These are phyloP conservation scores for Eriosoma lanigerum DNA, from an alignment of 1,140 invertebrate genomes.

Conservation along the genomic window DNA sequence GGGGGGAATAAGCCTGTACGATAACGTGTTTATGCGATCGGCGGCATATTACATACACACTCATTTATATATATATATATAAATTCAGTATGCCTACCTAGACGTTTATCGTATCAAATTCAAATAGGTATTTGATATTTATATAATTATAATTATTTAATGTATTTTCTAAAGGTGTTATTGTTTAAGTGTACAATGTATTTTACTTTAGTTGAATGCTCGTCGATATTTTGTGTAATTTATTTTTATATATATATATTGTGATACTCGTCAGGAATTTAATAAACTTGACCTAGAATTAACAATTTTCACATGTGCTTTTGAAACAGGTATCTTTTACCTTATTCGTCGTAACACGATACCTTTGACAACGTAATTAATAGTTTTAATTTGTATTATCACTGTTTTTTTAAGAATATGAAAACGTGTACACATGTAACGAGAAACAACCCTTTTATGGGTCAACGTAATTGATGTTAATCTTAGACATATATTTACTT, in stretches of 20 bases:
- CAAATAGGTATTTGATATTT: no score
- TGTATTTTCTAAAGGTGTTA: no score
- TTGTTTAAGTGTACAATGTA: no score
- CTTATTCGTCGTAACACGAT: background rate
- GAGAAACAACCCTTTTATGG: background rate
- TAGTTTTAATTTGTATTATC: no score
- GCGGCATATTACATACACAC: background rate
- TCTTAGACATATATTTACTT: background rate
- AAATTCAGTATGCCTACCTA: no score
- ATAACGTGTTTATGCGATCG: constrained; percentile 11
- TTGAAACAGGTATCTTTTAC: background rate
- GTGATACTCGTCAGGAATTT: constrained; percentile 2
- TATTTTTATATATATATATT: background rate
- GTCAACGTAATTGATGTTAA: background rate
- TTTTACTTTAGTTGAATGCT: no score
- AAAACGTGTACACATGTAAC: no score
- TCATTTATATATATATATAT: no score
- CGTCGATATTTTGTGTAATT: no score
- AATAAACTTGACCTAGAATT: background rate
- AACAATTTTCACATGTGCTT: constrained; percentile 10
- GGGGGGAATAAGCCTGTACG: background rate
- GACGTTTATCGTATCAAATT: no score
- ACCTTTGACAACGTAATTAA: background rate
- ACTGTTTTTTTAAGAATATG: no score
- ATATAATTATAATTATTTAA: no score